Percentiles rank a stretch among this genome's conserved stretches.
These are phyloP conservation scores for Alitta virens DNA, from an alignment of 2,888 invertebrate species.

Conservation along the genomic window DNA sequence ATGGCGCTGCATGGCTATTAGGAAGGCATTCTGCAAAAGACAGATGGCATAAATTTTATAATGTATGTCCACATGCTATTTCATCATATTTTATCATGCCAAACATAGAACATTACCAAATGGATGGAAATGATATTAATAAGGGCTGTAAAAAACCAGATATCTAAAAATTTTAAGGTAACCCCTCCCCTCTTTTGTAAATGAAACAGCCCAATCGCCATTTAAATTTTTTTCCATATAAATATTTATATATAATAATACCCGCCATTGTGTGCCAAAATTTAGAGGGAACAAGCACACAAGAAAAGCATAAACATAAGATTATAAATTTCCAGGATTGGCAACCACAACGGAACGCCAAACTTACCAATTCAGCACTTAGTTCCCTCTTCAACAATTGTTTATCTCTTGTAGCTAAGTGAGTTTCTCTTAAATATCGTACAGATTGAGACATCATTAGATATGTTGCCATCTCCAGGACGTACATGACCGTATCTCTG, in stretches of 20 bases:
- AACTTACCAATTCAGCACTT: constrained; percentile 54
- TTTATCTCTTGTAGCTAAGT: constrained; percentile 48
- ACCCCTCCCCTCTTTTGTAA: no score
- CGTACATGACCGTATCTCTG: constrained; percentile 43
- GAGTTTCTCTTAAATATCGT: constrained; percentile 51
- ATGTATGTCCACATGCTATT: background rate
- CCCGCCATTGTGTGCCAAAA: no score
- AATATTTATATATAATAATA: no score
- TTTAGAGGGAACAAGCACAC: no score
- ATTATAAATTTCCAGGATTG: no score
- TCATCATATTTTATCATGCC: background rate
- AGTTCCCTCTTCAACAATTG: constrained; percentile 56
- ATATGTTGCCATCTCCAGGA: constrained; percentile 52
- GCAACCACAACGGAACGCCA: no score
- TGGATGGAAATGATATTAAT: background rate
- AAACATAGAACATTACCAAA: background rate
- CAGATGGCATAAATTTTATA: background rate
- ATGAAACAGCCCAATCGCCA: no score
- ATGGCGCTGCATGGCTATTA: constrained; percentile 44
- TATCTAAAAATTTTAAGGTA: no score
- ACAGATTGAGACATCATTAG: constrained; percentile 54
- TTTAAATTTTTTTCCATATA: no score
- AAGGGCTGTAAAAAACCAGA: background rate
- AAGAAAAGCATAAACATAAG: no score
- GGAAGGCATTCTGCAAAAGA: constrained; percentile 48